A percentile compares a stretch with the other conserved stretches of the same genome.
Conservation (phyloP, 2,888 invertebrate species). For the Drosophila kuntzei region DNA sequence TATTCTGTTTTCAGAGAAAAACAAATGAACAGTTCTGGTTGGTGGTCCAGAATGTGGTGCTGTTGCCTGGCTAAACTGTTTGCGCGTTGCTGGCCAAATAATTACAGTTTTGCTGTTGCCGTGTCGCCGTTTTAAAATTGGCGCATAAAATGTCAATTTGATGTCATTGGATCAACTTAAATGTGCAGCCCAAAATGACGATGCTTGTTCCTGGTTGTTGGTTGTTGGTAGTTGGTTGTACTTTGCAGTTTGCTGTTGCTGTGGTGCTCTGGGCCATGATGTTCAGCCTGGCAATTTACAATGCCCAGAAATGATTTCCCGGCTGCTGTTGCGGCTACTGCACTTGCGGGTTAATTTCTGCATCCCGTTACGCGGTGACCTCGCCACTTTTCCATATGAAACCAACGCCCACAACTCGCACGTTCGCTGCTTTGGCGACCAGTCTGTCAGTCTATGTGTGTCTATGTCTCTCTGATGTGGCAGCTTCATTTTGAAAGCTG, state of each 20-base stretch:
- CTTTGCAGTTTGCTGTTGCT: constrained; percentile 7
- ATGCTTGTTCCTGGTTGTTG: constrained; percentile 16
- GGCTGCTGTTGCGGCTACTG: constrained; percentile 53
- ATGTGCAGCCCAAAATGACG: constrained; percentile 59
- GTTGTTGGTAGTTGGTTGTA: constrained; percentile 12
- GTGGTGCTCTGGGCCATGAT: constrained; percentile 29
- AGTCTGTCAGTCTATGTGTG: constrained; percentile 13
- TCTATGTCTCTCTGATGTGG: constrained; percentile 45
- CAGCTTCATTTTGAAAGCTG: constrained; percentile 61
- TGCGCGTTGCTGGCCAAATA: constrained; percentile 70
- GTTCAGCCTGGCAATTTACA: constrained; percentile 61
- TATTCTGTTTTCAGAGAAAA: neutral
- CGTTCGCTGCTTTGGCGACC: constrained; percentile 34
- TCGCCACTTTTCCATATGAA: constrained; percentile 58
- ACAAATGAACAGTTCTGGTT: constrained; percentile 1
- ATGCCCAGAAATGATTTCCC: constrained; percentile 64
- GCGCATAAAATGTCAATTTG: constrained; percentile 82
- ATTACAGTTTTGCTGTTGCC: constrained; percentile 65
- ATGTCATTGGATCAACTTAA: constrained; percentile 83
- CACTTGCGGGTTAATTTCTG: constrained; percentile 76
- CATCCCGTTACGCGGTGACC: constrained; percentile 64
- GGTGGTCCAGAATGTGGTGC: constrained; percentile 12
- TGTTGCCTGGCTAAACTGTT: constrained; percentile 60
- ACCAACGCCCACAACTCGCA: constrained; percentile 29
- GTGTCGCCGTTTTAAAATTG: constrained; percentile 73